Conservation (phyloP, 1,140 invertebrate species). For the Lysiphlebus fabarum region DNA sequence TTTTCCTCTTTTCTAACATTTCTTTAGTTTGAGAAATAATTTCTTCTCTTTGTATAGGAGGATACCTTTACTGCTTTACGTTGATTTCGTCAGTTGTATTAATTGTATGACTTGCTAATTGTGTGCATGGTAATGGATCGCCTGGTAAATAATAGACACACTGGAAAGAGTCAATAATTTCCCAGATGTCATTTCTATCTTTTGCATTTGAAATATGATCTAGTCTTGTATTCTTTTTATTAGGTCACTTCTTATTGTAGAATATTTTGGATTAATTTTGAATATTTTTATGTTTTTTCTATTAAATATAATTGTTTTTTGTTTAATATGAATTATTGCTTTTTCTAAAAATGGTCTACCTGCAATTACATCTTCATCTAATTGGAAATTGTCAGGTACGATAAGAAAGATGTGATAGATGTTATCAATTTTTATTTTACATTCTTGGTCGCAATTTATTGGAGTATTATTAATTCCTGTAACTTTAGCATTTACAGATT, state of each 20-base stretch:
- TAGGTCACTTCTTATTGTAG: too few relatives aligned
- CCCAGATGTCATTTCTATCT: constrained; percentile 7
- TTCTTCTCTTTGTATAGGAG: constrained; percentile 17
- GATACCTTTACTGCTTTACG: constrained; percentile 21
- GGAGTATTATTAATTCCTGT: constrained; percentile 17
- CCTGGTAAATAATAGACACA: constrained; percentile 15
- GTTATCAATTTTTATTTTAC: constrained; percentile 9
- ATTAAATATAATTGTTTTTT: constrained; percentile 13
- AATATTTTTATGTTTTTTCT: constrained; percentile 4
- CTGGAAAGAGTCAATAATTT: constrained; percentile 19
- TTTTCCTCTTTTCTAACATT: constrained; percentile 19
- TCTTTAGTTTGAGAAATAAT: constrained; percentile 19
- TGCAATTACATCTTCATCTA: constrained; percentile 8
- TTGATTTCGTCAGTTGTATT: constrained; percentile 17
- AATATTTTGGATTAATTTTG: not conserved
- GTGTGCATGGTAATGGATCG: constrained; percentile 14
- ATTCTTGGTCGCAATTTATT: constrained; percentile 9
- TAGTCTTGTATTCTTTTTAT: not conserved
- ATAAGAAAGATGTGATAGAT: constrained; percentile 10
- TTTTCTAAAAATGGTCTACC: constrained; percentile 12
- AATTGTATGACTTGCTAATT: constrained; percentile 17
- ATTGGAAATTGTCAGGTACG: constrained; percentile 5
- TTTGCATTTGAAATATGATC: not conserved
- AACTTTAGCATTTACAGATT: constrained; percentile 1
- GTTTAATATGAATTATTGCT: constrained; percentile 8